Percentiles rank a stretch among this genome's conserved stretches.
These are phyloP conservation scores for Sebastes minor DNA, from an alignment of 2,797 vertebrate species.

Conservation along the genomic window DNA sequence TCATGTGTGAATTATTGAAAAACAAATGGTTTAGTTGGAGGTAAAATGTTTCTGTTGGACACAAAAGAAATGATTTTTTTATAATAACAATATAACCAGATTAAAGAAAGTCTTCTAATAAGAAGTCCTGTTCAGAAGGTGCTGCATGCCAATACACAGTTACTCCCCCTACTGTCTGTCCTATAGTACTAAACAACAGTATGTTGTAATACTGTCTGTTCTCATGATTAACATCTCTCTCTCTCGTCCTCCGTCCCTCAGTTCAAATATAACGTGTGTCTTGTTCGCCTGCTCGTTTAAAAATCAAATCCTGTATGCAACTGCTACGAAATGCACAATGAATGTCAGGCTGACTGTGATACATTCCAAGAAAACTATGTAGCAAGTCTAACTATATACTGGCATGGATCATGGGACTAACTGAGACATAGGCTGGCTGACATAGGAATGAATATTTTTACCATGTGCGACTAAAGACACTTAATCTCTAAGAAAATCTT, in stretches of 20 bases:
- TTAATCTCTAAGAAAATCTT: neutral
- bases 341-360: conserved; percentile 72
- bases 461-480: neutral
- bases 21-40: conserved; percentile 23
- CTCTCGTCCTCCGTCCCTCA: neutral
- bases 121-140: conserved; percentile 44
- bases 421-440: conserved; percentile 8
- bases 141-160: conserved; percentile 68
- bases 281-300: conserved; percentile 63
- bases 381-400: conserved; percentile 58
- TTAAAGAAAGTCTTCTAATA: conserved; percentile 63
- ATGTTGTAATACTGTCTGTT: conserved; percentile 75
- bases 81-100: conserved; percentile 44
- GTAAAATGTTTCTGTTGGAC: conserved; percentile 34
- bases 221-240: conserved; percentile 20
- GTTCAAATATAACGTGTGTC: conserved; percentile 49
- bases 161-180: conserved; percentile 59
- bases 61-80: conserved; percentile 36
- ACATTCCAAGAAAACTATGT: conserved; percentile 70
- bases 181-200: conserved; percentile 58
- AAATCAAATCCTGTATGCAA: conserved; percentile 72
- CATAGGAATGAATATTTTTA: conserved; percentile 21
- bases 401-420: conserved; percentile 55
- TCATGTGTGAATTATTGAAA: conserved; percentile 27
- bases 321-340: conserved; percentile 76